Base-by-base conservation (phyloP, 2,888 invertebrate species). In the Scaeva pyrastri region DNA sequence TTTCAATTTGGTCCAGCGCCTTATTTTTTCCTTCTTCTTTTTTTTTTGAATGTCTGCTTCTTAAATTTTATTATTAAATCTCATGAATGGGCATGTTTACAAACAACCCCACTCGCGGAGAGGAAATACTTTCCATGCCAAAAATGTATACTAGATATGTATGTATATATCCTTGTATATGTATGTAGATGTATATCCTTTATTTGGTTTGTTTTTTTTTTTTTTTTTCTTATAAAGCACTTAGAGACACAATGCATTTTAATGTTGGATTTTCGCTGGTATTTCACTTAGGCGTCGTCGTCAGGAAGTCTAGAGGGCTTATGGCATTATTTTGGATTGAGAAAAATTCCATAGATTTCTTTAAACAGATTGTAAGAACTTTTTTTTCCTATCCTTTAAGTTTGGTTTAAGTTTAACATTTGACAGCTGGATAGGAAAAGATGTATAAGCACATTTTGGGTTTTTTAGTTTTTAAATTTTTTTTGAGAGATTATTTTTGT, bases 81-180 rank as follows among this genome's bases (percentile, higher is more conserved):
- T 68, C 52, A 68, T 68, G 68, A 68, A 68, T 68, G 68, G 52
- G 52, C n/a, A 68, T 68, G 68, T 68, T 68, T 68, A 68, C 68
- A 68, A 68, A 68, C 68, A 52, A 68, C 68, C 52, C 52, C 68
- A 68, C 50, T 68, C 68, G 31, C 31, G n/a, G n/a, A 4, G 31
- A 52, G 50, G 39, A 10, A 39, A 50, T 68, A 39, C 7, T 39
- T 68, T 68, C 68, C 41, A 23, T 68, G 68, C 52, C 52, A 50
- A 68, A 39, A 39, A 52, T 31, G 66, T 31, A 36, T 52, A 39
- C 12, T 19, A 19, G 8, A 6, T 48, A 48, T 1, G 11, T 23
- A 43, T 11, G 3, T 62, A 39, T 19, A 39, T 43, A 3, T 31
- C 31, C 31, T 31, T 31, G 8, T 31, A 31, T 31, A 5, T 31